Conservation (phyloP, 2,888 invertebrate species). For the Crossocerus cetratus region DNA sequence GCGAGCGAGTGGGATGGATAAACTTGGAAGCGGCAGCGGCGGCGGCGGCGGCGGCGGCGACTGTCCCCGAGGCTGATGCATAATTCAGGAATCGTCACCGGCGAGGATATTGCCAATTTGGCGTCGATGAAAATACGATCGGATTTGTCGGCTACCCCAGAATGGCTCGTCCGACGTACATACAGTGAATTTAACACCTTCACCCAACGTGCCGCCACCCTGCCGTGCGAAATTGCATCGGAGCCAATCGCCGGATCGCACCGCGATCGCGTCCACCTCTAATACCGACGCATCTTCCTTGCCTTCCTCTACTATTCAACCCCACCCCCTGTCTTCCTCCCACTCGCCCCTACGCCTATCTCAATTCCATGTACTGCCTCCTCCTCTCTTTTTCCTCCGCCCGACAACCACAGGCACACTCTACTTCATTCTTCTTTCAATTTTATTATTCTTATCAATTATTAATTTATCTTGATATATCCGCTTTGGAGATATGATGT, state of each 20-base stretch:
- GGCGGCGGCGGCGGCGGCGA: constrained; percentile 47
- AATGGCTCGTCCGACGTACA: constrained; percentile 64
- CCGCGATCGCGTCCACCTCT: constrained; percentile 41
- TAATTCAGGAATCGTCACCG: constrained; percentile 77
- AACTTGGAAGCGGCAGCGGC: constrained; percentile 70
- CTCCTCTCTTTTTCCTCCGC: not conserved
- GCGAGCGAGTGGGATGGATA: constrained; percentile 73
- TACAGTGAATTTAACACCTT: constrained; percentile 74
- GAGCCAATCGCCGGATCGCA: constrained; percentile 56
- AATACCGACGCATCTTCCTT: constrained; percentile 34
- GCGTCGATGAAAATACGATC: constrained; percentile 77
- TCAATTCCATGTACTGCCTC: not conserved
- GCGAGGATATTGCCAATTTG: constrained; percentile 77
- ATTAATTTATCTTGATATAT: too few relatives aligned
- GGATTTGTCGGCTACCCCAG: constrained; percentile 73
- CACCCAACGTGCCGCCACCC: constrained; percentile 58
- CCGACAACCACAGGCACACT: too few relatives aligned
- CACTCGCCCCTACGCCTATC: not conserved
- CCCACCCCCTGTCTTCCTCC: constrained; percentile 38
- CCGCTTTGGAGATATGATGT: too few relatives aligned
- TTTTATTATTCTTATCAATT: too few relatives aligned
- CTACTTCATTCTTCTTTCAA: too few relatives aligned
- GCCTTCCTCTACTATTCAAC: constrained; percentile 23
- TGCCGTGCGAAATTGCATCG: constrained; percentile 62
- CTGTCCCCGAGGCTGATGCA: constrained; percentile 76